Conservation (phyloP, 2,888 invertebrate genomes). For the Silvanus unidentatus region DNA sequence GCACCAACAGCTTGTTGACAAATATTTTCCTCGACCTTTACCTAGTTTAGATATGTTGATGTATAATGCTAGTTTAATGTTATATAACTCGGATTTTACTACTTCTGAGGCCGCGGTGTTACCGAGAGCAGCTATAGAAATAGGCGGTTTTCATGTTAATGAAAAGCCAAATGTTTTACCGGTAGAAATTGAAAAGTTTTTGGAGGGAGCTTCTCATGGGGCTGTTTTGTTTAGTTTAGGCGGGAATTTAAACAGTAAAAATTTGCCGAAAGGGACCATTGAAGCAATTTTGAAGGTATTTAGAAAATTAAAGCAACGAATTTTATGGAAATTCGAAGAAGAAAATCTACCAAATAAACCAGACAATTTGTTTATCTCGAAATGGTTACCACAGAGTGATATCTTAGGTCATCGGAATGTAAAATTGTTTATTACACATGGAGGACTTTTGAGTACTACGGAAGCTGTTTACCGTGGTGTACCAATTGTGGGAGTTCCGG, state of each 20-base stretch:
- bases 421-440: constrained; percentile 54
- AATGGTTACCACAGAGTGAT: constrained; percentile 44
- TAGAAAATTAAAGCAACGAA: constrained; percentile 38
- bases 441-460: constrained; percentile 53
- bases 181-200: constrained; percentile 35
- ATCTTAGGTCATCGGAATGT: constrained; percentile 50
- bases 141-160: constrained; percentile 51
- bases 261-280: constrained; percentile 32
- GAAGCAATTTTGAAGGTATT: constrained; percentile 38
- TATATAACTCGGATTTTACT: constrained; percentile 47
- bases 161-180: constrained; percentile 16
- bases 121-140: constrained; percentile 51
- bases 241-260: constrained; percentile 37
- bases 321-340: constrained; percentile 47
- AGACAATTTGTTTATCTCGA: constrained; percentile 39
- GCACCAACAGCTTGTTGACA: constrained; percentile 29
- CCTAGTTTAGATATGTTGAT: constrained; percentile 26
- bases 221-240: constrained; percentile 46
- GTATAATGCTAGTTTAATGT: constrained; percentile 29
- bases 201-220: constrained; percentile 39
- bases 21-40: constrained; percentile 33
- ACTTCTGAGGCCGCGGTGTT: constrained; percentile 47
- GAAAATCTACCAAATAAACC: constrained; percentile 30
- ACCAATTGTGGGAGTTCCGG: constrained; percentile 51
- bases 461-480: constrained; percentile 51